These are phyloP conservation scores for Terrapene triunguis DNA, from an alignment of 2,113 vertebrate genomes.

Conservation along the genomic window DNA sequence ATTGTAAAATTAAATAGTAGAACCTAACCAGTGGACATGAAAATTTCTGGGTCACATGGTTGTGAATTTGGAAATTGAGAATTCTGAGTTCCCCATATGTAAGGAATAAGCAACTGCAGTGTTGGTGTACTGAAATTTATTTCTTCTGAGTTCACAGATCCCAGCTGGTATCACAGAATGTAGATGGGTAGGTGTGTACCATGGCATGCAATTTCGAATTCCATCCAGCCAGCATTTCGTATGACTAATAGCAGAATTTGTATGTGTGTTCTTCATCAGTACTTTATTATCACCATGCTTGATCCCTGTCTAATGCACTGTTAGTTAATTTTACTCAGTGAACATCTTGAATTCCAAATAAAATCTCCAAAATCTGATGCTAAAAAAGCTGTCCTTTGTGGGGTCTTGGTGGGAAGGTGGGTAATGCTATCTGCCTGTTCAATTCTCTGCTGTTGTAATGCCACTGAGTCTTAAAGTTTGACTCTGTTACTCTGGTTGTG, in stretches of 20 bases:
- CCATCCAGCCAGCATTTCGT: neutral
- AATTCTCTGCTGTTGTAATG: neutral
- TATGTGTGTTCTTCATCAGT: neutral
- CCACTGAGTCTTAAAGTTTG: neutral
- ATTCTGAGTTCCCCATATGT: neutral
- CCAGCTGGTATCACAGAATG: accelerated
- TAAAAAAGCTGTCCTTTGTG: neutral
- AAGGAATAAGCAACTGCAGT: neutral
- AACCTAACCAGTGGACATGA: neutral
- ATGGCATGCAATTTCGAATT: neutral
- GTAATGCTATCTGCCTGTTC: neutral
- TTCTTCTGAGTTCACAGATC: neutral
- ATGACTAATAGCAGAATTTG: neutral
- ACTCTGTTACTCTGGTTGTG: neutral
- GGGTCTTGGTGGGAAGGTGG: neutral
- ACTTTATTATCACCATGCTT: neutral
- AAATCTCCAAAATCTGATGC: neutral
- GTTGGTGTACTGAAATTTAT: neutral
- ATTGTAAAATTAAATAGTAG: neutral
- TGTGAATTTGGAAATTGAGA: neutral
- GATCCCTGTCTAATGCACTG: neutral
- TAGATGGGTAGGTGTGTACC: too few relatives aligned
- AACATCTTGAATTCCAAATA: neutral
- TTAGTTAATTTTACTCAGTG: neutral
- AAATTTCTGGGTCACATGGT: neutral